Evolutionary conservation across 1,140 invertebrate genomes (phyloP).

Genomic region (Zaprionus ghesquierei): DNA sequence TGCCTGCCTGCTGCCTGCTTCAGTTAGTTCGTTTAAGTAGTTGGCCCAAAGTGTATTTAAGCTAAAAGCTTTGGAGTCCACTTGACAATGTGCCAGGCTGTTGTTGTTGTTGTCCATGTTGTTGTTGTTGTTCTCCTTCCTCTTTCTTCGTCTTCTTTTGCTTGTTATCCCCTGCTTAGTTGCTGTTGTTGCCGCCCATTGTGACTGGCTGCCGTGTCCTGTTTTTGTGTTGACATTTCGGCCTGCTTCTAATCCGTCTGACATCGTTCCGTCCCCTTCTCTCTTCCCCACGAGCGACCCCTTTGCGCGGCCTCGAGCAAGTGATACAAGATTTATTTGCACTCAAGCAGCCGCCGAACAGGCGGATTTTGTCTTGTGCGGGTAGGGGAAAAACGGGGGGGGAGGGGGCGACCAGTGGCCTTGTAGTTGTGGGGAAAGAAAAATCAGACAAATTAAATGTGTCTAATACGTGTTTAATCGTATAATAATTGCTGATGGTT

Average conservation of each 20-base stretch:
- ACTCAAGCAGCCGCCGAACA: slow-evolving; percentile 27
- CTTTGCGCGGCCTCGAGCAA: slow-evolving; percentile 1
- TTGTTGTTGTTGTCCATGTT: slow-evolving; percentile 28
- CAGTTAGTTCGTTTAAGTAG: slow-evolving; percentile 60
- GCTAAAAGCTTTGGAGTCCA: slow-evolving; percentile 73
- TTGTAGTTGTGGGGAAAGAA: neutral
- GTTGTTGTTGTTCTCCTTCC: neutral
- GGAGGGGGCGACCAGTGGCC: neutral
- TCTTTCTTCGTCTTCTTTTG: slow-evolving; percentile 1
- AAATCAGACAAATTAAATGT: slow-evolving; percentile 5
- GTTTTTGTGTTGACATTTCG: slow-evolving; percentile 45
- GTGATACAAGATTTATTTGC: slow-evolving; percentile 60
- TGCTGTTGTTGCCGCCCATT: slow-evolving; percentile 21
- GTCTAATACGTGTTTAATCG: neutral
- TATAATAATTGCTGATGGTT: neutral
- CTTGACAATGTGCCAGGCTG: slow-evolving; percentile 74
- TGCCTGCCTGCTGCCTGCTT: slow-evolving; percentile 4
- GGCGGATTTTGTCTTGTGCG: neutral
- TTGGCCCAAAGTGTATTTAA: slow-evolving; percentile 80
- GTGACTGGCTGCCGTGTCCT: slow-evolving; percentile 22
- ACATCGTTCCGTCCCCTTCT: neutral
- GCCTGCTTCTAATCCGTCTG: slow-evolving; percentile 39
- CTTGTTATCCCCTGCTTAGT: slow-evolving; percentile 7
- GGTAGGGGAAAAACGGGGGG: neutral
- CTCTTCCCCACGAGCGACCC: slow-evolving; percentile 3